Evolutionary conservation across 2,888 invertebrate genomes (phyloP).

Genomic region (Watsonalla binaria): DNA sequence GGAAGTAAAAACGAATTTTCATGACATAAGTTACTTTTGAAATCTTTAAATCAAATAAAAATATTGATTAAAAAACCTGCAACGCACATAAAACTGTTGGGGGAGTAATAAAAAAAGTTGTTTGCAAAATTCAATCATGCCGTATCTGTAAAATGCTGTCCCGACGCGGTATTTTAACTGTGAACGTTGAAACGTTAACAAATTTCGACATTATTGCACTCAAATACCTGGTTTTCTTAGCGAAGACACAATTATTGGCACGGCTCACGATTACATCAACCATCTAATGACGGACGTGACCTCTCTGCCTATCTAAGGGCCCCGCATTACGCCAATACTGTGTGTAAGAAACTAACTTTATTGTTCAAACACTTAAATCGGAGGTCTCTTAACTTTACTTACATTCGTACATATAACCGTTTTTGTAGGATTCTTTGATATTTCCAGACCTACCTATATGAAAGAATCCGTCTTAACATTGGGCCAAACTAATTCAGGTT

Average conservation of each 20-base stretch:
- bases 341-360: too few relatives aligned
- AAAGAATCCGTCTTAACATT: too few relatives aligned
- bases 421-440: too few relatives aligned
- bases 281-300: constrained; percentile 14
- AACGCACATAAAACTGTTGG: neutral
- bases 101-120: neutral
- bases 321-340: neutral
- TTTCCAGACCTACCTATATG: too few relatives aligned
- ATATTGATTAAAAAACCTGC: neutral
- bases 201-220: neutral
- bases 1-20: too few relatives aligned
- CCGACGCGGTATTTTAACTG: neutral
- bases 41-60: neutral
- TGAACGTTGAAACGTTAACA: neutral
- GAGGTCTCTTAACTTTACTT: too few relatives aligned
- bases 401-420: too few relatives aligned
- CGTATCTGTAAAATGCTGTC: neutral
- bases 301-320: constrained; percentile 5
- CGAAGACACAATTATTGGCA: constrained; percentile 12
- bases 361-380: too few relatives aligned
- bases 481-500: too few relatives aligned
- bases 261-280: constrained; percentile 28
- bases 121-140: constrained; percentile 1
- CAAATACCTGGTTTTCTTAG: constrained; percentile 3
- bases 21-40: neutral